Evolutionary conservation across 2,888 invertebrate genomes (phyloP).

Genomic region (Drosophila limbata): DNA sequence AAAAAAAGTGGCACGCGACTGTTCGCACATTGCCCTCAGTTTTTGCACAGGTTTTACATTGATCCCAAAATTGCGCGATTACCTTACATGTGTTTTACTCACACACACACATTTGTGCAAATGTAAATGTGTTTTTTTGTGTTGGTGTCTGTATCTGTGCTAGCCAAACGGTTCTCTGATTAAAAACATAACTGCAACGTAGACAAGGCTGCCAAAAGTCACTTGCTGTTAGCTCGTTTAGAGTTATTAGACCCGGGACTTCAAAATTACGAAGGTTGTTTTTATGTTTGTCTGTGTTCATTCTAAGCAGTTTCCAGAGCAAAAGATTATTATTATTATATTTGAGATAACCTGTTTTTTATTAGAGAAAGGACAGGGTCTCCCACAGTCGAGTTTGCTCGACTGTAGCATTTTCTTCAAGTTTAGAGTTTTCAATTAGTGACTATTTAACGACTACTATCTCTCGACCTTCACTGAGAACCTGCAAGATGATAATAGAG

Average conservation of each 20-base stretch:
- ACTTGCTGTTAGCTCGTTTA: slow-evolving; percentile 32
- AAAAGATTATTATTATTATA: too few relatives aligned
- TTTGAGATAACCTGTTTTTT: too few relatives aligned
- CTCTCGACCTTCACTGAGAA: background rate
- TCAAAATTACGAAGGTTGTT: background rate
- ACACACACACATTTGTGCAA: background rate
- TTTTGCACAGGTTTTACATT: slow-evolving; percentile 24
- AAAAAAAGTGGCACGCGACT: slow-evolving; percentile 58
- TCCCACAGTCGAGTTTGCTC: background rate
- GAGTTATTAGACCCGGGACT: background rate
- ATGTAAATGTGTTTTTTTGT: slow-evolving; percentile 1
- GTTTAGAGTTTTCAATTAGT: slow-evolving; percentile 17
- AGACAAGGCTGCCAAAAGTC: slow-evolving; percentile 25
- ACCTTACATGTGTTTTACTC: slow-evolving; percentile 17
- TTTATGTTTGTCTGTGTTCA: background rate
- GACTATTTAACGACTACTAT: background rate
- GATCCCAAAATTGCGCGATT: slow-evolving; percentile 10
- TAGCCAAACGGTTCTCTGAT: background rate
- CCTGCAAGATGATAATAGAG: slow-evolving; percentile 4
- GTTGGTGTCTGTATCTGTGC: background rate
- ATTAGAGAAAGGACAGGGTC: background rate
- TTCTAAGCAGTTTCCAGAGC: too few relatives aligned
- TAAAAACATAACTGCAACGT: slow-evolving; percentile 12
- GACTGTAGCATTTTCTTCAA: background rate
- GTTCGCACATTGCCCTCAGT: slow-evolving; percentile 24